phyloP scores from a whole-genome alignment of 2,888 invertebrate genomes.

The Bedellia somnulentella region DNA sequence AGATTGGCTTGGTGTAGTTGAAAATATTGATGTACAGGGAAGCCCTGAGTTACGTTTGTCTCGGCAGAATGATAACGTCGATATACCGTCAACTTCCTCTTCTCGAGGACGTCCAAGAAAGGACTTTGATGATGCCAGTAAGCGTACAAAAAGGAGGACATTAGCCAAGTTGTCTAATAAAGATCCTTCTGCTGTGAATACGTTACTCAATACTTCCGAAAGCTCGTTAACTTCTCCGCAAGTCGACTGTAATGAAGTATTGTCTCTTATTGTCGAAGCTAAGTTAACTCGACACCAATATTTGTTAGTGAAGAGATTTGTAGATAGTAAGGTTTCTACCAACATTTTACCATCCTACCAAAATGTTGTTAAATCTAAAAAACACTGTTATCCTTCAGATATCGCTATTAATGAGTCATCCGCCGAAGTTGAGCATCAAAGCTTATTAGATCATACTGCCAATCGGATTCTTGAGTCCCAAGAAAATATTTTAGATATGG shows the following conservation, averaged over 20 bases:
- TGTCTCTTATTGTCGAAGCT: slow-evolving; percentile 5
- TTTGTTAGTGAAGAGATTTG: slow-evolving; percentile 5
- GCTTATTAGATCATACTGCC: slow-evolving; percentile 5
- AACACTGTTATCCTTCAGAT: slow-evolving; percentile 6
- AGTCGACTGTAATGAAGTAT: slow-evolving; percentile 3
- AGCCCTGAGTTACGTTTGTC: too few relatives aligned
- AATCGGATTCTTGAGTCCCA: slow-evolving; percentile 6
- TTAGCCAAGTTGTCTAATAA: slow-evolving; percentile 4
- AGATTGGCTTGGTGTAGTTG: too few relatives aligned
- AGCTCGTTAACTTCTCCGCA: slow-evolving; percentile 1
- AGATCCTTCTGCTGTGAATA: slow-evolving; percentile 4
- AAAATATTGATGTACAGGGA: too few relatives aligned
- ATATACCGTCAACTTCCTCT: too few relatives aligned
- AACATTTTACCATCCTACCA: slow-evolving; percentile 3
- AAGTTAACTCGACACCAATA: slow-evolving; percentile 6
- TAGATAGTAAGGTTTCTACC: slow-evolving; percentile 1
- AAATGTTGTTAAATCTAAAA: slow-evolving; percentile 7
- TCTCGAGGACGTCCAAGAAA: not conserved
- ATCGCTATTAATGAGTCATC: slow-evolving; percentile 2
- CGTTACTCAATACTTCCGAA: slow-evolving; percentile 4
- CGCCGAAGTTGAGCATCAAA: slow-evolving; percentile 7
- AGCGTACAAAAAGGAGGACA: slow-evolving; percentile 2
- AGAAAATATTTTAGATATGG: slow-evolving; percentile 4
- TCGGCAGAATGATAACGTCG: too few relatives aligned
- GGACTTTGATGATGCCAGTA: not conserved